Conservation (phyloP, 2,113 vertebrate genomes). For the Pagrus major region DNA sequence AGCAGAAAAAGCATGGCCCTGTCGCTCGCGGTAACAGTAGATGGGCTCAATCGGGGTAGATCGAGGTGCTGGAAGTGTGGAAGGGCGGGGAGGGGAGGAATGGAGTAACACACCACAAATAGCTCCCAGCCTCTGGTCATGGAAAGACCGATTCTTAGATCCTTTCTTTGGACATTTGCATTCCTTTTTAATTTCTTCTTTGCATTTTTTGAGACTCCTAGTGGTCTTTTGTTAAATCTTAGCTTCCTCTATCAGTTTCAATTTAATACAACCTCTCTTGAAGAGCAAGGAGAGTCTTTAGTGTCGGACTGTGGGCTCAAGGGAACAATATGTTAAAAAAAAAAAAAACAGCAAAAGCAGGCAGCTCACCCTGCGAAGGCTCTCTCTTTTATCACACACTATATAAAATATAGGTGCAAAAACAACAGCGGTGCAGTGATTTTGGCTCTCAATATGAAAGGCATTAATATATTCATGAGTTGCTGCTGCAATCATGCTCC, state of each 20-base stretch:
- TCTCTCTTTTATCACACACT: constrained; percentile 39
- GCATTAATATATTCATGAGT: constrained; percentile 73
- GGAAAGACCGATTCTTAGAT: not conserved
- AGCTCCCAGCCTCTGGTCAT: constrained; percentile 36
- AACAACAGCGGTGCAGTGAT: constrained; percentile 51
- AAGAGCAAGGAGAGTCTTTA: not conserved
- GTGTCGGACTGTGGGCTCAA: not conserved
- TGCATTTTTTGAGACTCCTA: not conserved
- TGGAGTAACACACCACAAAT: constrained; percentile 46
- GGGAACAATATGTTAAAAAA: constrained; percentile 25
- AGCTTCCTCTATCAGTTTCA: not conserved
- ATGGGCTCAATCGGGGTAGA: constrained; percentile 51
- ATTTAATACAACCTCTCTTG: not conserved
- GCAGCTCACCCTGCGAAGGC: constrained; percentile 13
- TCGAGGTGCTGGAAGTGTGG: constrained; percentile 41
- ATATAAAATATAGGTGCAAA: constrained; percentile 37
- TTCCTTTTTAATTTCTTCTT: not conserved
- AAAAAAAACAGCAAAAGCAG: constrained; percentile 5
- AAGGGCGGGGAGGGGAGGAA: constrained; percentile 32
- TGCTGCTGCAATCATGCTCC: constrained; percentile 55
- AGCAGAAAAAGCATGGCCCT: constrained; percentile 47
- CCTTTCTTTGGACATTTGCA: not conserved
- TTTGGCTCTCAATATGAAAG: constrained; percentile 38
- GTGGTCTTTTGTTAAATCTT: not conserved
- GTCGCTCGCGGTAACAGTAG: constrained; percentile 48